A percentile compares a stretch with the other conserved stretches of the same genome.
These are phyloP conservation scores for Diacarnus erythraeanus DNA, from an alignment of 37 sponge, comb jelly and placozoan species.

Conservation along the genomic window DNA sequence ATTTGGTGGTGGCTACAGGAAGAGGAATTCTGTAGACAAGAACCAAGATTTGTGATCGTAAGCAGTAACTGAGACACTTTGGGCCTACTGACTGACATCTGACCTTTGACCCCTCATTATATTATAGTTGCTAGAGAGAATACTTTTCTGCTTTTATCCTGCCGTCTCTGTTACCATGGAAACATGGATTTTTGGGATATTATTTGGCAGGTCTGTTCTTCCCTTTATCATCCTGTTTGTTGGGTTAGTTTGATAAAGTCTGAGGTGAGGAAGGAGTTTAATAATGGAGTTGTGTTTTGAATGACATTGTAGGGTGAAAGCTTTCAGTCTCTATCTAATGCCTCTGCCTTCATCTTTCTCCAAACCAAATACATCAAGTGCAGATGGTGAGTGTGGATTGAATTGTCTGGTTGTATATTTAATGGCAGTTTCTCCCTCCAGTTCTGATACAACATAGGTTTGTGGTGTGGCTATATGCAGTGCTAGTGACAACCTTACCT, in stretches of 20 bases:
- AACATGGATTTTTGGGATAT: conserved; percentile 66
- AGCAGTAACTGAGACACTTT: background rate
- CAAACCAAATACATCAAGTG: conserved; percentile 35
- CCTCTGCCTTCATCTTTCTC: conserved; percentile 73
- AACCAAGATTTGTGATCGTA: conserved; percentile 49
- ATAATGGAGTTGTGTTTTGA: too few relatives aligned
- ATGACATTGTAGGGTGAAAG: conserved; percentile 33
- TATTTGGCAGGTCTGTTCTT: conserved; percentile 44
- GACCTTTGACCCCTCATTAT: background rate
- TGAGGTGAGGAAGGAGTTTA: too few relatives aligned
- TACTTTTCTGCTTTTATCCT: conserved; percentile 48
- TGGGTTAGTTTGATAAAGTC: too few relatives aligned
- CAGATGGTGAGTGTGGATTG: conserved; percentile 8
- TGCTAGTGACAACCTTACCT: conserved; percentile 26
- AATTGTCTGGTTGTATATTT: background rate
- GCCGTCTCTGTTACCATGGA: conserved; percentile 49
- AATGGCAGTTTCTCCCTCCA: background rate
- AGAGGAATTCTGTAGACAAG: conserved; percentile 51
- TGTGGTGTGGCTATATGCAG: conserved; percentile 32
- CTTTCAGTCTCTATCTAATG: conserved; percentile 52
- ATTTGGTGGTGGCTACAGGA: conserved; percentile 49
- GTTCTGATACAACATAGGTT: conserved; percentile 41
- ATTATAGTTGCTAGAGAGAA: conserved; percentile 35
- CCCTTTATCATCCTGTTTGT: conserved; percentile 37
- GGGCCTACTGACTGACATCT: background rate